phyloP scores from a whole-genome alignment of 2,888 invertebrate genomes.

The Scaptomyza caliginosa region DNA sequence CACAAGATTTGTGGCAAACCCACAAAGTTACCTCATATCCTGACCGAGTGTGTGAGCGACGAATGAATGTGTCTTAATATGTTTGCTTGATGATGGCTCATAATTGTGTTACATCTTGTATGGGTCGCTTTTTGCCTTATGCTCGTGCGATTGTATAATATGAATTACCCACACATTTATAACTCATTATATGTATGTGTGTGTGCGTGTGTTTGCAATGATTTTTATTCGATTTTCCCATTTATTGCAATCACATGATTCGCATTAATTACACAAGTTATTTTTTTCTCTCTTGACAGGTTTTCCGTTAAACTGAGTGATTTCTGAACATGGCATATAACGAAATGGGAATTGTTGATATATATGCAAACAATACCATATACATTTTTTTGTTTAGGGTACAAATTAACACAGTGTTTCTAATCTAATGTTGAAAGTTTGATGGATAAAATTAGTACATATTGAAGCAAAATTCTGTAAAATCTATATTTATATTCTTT shows the following conservation, averaged over 20 bases:
- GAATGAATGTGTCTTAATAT: neutral
- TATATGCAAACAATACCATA: neutral
- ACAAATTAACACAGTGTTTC: neutral
- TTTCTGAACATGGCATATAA: neutral
- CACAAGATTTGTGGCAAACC: conserved; percentile 58
- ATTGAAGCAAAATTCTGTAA: conserved; percentile 15
- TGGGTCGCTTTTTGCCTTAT: conserved; percentile 2
- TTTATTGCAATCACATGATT: conserved; percentile 28
- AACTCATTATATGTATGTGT: conserved; percentile 10
- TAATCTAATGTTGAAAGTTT: neutral
- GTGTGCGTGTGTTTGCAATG: neutral
- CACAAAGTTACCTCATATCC: conserved; percentile 35
- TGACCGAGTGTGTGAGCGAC: conserved; percentile 19
- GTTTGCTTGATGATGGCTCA: conserved; percentile 16
- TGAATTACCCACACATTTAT: conserved; percentile 7
- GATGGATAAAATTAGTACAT: neutral
- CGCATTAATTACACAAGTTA: neutral
- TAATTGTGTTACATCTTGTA: conserved; percentile 41
- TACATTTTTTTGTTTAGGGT: neutral
- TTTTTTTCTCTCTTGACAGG: neutral
- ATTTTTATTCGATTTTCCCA: neutral
- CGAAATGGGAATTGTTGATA: neutral
- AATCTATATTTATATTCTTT: neutral
- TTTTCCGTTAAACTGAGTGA: neutral
- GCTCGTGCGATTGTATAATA: conserved; percentile 4